Percentiles rank a stretch among this genome's conserved stretches.
phyloP scores from a whole-genome alignment of 2,888 invertebrate genomes.

The Hoplodrina blanda region DNA sequence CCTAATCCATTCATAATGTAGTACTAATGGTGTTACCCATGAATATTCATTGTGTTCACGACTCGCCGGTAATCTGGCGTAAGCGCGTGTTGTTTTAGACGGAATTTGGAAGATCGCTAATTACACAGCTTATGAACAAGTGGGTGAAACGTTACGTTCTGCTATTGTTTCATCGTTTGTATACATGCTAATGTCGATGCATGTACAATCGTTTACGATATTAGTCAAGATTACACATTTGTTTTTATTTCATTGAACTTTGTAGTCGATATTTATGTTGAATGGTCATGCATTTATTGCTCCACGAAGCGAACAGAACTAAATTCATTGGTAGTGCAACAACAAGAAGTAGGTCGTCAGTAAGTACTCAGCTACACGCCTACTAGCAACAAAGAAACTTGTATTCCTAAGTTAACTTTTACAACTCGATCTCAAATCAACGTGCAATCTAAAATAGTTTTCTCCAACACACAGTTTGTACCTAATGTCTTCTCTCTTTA shows the following conservation, averaged over 20 bases:
- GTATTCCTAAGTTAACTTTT: conserved; percentile 42
- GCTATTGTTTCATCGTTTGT: conserved; percentile 67
- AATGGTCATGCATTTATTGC: conserved; percentile 56
- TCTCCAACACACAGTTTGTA: not conserved
- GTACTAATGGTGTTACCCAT: conserved; percentile 70
- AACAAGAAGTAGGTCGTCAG: conserved; percentile 50
- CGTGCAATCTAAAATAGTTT: conserved; percentile 21
- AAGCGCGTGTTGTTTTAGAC: conserved; percentile 61
- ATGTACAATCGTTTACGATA: conserved; percentile 31
- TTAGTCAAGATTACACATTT: conserved; percentile 47
- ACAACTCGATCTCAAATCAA: conserved; percentile 27
- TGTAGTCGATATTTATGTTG: conserved; percentile 41
- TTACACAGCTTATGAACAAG: conserved; percentile 80
- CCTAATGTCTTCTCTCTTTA: conserved; percentile 1
- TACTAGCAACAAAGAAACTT: conserved; percentile 39
- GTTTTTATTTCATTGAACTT: conserved; percentile 56
- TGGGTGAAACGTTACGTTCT: conserved; percentile 76
- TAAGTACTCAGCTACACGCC: conserved; percentile 35
- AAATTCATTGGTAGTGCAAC: conserved; percentile 52
- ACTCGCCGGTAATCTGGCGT: conserved; percentile 67
- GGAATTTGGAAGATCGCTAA: conserved; percentile 70
- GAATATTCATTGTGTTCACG: conserved; percentile 75
- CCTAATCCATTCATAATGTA: conserved; percentile 72
- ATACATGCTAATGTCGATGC: conserved; percentile 47
- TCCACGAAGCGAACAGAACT: conserved; percentile 42